These are phyloP conservation scores for Osmerus eperlanus DNA, from an alignment of 2,113 vertebrate species.

Conservation along the genomic window DNA sequence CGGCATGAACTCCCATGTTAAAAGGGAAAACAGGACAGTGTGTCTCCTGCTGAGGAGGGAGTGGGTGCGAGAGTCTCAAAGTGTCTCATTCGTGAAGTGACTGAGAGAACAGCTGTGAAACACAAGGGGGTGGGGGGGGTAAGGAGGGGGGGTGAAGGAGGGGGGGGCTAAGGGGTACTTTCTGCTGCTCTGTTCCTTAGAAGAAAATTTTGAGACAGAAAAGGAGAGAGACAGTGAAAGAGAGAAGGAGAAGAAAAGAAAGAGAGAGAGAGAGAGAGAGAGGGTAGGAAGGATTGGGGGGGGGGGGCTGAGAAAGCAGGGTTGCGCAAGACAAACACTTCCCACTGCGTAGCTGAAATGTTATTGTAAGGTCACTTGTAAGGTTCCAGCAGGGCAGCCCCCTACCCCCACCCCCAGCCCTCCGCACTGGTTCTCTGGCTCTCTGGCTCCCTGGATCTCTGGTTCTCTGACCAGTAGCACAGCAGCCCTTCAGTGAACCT, in stretches of 20 bases:
- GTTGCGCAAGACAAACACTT: constrained; percentile 63
- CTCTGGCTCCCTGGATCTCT: constrained; percentile 10
- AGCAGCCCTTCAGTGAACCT: constrained; percentile 14
- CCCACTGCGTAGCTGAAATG: constrained; percentile 58
- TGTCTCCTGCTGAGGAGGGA: constrained; percentile 48
- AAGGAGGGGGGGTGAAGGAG: background rate
- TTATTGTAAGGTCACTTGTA: constrained; percentile 67
- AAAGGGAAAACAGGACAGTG: constrained; percentile 47
- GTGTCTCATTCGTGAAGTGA: constrained; percentile 60
- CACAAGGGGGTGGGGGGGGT: constrained; percentile 9
- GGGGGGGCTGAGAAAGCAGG: constrained; percentile 8
- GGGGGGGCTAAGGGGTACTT: background rate
- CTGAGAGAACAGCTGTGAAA: constrained; percentile 66
- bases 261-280: background rate
- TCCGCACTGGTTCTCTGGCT: constrained; percentile 14
- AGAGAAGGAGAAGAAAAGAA: background rate
- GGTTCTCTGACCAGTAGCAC: constrained; percentile 32
- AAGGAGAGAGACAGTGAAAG: constrained; percentile 31
- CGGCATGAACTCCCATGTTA: constrained; percentile 51
- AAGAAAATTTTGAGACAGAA: constrained; percentile 35
- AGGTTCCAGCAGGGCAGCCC: constrained; percentile 44
- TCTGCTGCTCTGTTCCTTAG: constrained; percentile 30
- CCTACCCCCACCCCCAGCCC: constrained; percentile 26
- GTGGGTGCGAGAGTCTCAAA: constrained; percentile 48
- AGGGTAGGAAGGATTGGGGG: background rate